A percentile compares a stretch with the other conserved stretches of the same genome.
Evolutionary conservation across 2,888 invertebrate genomes (phyloP).

Genomic region (Lithophane socia): DNA sequence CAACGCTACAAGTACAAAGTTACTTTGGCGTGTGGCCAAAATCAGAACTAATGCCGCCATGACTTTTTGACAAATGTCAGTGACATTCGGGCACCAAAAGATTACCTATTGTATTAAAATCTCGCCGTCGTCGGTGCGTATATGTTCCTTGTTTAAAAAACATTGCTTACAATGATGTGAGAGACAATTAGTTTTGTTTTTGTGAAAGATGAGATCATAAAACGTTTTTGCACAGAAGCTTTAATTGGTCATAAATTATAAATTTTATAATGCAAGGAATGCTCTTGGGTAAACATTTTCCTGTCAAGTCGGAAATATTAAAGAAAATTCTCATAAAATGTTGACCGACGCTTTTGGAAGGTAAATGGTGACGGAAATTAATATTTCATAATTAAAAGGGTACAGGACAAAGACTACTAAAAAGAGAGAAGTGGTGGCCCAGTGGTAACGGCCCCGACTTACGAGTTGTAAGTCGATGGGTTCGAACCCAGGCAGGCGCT

Average conservation of each 20-base stretch:
- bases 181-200: background rate
- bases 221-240: background rate
- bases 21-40: background rate
- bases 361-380: constrained; percentile 23
- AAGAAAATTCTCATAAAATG: background rate
- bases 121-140: too few relatives aligned
- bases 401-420: too few relatives aligned
- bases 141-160: too few relatives aligned
- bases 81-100: too few relatives aligned
- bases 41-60: background rate
- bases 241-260: constrained; percentile 14
- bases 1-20: too few relatives aligned
- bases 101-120: too few relatives aligned
- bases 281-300: background rate
- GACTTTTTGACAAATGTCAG: too few relatives aligned
- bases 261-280: constrained; percentile 3
- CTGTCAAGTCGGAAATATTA: background rate
- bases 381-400: constrained; percentile 36
- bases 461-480: too few relatives aligned
- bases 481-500: too few relatives aligned
- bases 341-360: background rate
- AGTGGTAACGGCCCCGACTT: too few relatives aligned
- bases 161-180: background rate
- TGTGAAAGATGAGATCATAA: constrained; percentile 20
- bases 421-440: too few relatives aligned